Base-by-base conservation (phyloP, 2,113 vertebrate species). In the Hydropotes inermis region DNA sequence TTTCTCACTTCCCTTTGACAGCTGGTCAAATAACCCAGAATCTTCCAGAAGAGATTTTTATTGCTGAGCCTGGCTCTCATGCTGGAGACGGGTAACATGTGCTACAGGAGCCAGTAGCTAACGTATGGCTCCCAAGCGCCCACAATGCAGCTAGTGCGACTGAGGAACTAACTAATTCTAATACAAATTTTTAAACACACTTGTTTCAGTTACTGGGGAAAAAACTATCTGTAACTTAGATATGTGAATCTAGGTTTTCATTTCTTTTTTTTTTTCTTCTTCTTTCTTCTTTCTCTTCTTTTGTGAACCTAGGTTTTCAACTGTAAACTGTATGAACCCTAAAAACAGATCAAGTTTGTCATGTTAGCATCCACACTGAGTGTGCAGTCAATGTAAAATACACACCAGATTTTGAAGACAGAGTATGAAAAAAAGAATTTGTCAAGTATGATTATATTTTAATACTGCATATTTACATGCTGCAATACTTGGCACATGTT, bases 371-470 rank as follows among this genome's bases (percentile, higher is more conserved):
- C 39, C 25, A 91, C 91, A 78, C 1, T 52, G 57, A 86, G 76
- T 43, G 23, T 74, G 27, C 14, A 95, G 8, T n/a, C 70, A 94
- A 23, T 30, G 10, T 50, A 76, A 91, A 89, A 92, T 16, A 67
- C 12, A 90, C 5, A 78, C 27, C 25, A 67, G 39, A 87, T 39
- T 96, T 33, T 81, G 90, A 94, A 70, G 60, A 78, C 30, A 43
- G 25, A 47, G 21, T 83, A 76, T 89, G 28, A 84, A 83, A 89
- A 79, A 76, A 50, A 87, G 11, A 81, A 64, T 70, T 12, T 39
- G 10, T 88, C 82, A 94, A 96, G 6, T 89, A 87, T 25, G 36
- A 94, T 58, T 76, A 64, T 23, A 89, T 90, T 87, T 97, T 94
- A 58, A 84, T 91, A 23, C 47, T n/a, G 39, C 58, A 84, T 84